These are phyloP conservation scores for Lophochroa leadbeateri DNA, from an alignment of 2,113 vertebrate species.

Conservation along the genomic window DNA sequence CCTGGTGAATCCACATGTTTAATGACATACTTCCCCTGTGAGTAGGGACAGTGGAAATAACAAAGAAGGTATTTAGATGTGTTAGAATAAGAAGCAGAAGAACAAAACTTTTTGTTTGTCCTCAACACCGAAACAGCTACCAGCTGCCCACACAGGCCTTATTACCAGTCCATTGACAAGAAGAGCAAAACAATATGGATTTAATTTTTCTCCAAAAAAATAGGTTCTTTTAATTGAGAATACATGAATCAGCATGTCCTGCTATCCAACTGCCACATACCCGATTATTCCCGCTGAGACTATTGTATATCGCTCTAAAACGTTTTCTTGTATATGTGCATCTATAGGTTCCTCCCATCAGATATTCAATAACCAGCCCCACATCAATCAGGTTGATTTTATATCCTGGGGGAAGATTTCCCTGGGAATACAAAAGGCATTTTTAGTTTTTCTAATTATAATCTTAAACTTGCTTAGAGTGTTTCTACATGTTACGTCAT, in stretches of 20 bases:
- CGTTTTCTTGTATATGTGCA: slow-evolving; percentile 97
- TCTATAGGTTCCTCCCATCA: slow-evolving; percentile 98
- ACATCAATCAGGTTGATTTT: slow-evolving; percentile 97
- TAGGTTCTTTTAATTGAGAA: background rate
- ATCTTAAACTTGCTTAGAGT: background rate
- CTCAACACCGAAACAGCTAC: background rate
- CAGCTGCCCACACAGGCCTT: background rate
- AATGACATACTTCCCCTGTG: background rate
- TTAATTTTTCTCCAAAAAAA: background rate
- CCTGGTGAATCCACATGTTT: background rate
- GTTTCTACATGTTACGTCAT: background rate
- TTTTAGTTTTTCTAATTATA: background rate
- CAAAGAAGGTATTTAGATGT: background rate
- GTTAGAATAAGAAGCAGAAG: background rate
- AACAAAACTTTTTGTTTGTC: background rate
- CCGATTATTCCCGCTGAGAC: slow-evolving; percentile 91
- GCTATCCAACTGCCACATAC: slow-evolving; percentile 69
- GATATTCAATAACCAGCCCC: slow-evolving; percentile 94
- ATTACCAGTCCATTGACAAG: background rate
- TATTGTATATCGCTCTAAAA: slow-evolving; percentile 96
- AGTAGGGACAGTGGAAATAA: background rate
- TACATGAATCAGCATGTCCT: fast-evolving
- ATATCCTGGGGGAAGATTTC: slow-evolving; percentile 96
- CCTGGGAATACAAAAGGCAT: slow-evolving; percentile 73
- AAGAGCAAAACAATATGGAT: background rate